Evolutionary conservation across 92 coral and sea anemone genomes (phyloP).

Genomic region (Bergia puertoricense): DNA sequence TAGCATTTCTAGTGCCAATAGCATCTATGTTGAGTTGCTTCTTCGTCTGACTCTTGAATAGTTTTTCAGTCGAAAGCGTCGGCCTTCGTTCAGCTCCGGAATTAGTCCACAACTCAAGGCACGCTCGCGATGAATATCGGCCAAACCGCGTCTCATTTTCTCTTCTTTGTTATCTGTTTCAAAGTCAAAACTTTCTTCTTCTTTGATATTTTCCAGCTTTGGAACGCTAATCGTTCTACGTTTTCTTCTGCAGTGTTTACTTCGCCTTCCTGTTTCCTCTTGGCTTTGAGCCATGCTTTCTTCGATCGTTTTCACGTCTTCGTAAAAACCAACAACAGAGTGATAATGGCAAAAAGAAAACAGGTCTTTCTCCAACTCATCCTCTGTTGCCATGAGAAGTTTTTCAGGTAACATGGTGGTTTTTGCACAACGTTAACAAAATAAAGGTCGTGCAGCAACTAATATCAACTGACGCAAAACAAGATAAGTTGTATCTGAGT

Average conservation of each 20-base stretch:
- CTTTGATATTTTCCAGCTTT: slow-evolving; percentile 24
- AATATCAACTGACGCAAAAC: not conserved
- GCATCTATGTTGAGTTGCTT: slow-evolving; percentile 6
- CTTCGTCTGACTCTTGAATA: slow-evolving; percentile 21
- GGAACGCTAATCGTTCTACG: slow-evolving; percentile 28
- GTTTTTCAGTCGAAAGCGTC: slow-evolving; percentile 42
- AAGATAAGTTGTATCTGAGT: not conserved
- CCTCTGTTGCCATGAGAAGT: not conserved
- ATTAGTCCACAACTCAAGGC: slow-evolving; percentile 33
- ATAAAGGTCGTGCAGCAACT: not conserved
- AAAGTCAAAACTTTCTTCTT: slow-evolving; percentile 18
- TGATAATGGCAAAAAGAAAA: slow-evolving; percentile 13
- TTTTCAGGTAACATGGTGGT: slow-evolving; percentile 4
- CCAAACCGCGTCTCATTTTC: slow-evolving; percentile 21
- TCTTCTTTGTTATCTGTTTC: not conserved
- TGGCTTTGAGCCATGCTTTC: slow-evolving; percentile 40
- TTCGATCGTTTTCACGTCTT: slow-evolving; percentile 42
- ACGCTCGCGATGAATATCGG: slow-evolving; percentile 32
- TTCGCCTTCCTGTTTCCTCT: slow-evolving; percentile 13
- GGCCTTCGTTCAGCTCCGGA: slow-evolving; percentile 32
- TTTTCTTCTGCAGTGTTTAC: slow-evolving; percentile 31
- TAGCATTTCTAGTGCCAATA: not conserved
- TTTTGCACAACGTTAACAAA: not conserved
- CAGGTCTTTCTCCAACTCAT: slow-evolving; percentile 1
- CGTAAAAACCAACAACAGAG: slow-evolving; percentile 22